Evolutionary conservation across 1,140 invertebrate species (phyloP).

Genomic region (Drosophila mayri): DNA sequence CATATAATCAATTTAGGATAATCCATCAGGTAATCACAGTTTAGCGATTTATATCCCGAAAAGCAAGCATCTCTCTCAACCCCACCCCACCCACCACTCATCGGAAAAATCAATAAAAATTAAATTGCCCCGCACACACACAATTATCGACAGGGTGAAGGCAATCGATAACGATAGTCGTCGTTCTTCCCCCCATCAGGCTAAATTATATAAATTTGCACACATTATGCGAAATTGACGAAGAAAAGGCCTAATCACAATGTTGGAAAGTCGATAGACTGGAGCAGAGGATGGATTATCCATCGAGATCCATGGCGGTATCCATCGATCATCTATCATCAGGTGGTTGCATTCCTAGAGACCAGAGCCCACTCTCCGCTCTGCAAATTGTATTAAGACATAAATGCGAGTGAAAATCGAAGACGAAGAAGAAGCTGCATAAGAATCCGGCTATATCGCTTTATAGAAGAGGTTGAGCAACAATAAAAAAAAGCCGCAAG

Average conservation of each 20-base stretch:
- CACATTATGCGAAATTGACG: constrained; percentile 51
- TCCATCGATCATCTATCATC: constrained; percentile 25
- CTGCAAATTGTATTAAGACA: constrained; percentile 66
- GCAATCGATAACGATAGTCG: constrained; percentile 55
- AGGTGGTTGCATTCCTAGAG: constrained; percentile 26
- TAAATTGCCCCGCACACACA: constrained; percentile 40
- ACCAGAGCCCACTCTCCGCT: background rate
- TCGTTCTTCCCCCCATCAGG: constrained; percentile 19
- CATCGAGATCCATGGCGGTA: constrained; percentile 6
- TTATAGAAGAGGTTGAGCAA: constrained; percentile 17
- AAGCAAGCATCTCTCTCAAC: background rate
- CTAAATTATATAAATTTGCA: constrained; percentile 64
- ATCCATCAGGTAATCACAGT: constrained; percentile 24
- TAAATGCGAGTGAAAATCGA: constrained; percentile 44
- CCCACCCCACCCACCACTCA: constrained; percentile 3
- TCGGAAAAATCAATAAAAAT: constrained; percentile 54
- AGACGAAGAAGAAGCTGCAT: constrained; percentile 8
- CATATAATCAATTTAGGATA: constrained; percentile 21
- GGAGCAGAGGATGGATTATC: constrained; percentile 4
- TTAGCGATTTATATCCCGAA: constrained; percentile 1
- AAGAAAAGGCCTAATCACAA: constrained; percentile 45
- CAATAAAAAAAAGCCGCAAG: constrained; percentile 60
- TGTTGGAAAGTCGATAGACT: constrained; percentile 11
- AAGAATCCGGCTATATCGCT: constrained; percentile 22
- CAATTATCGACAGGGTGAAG: constrained; percentile 37